phyloP scores from a whole-genome alignment of 2,888 invertebrate genomes.

The Lasioglossum leucozonium region DNA sequence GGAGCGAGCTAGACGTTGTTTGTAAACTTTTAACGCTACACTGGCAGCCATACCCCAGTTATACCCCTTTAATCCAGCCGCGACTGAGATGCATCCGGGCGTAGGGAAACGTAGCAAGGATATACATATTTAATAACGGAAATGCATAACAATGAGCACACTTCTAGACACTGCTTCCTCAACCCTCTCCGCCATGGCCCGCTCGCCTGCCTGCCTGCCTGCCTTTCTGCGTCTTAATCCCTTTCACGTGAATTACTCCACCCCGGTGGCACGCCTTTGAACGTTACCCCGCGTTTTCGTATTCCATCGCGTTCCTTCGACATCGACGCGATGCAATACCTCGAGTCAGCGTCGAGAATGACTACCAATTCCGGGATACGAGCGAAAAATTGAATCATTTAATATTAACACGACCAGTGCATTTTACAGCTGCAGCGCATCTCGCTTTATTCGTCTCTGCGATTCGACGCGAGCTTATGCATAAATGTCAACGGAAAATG shows the following conservation, averaged over 20 bases:
- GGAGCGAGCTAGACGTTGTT: slow-evolving; percentile 43
- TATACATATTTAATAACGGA: slow-evolving; percentile 69
- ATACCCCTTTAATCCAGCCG: slow-evolving; percentile 62
- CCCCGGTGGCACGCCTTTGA: slow-evolving; percentile 11
- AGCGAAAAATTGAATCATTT: background rate
- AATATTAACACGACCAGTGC: background rate
- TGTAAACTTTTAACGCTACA: slow-evolving; percentile 59
- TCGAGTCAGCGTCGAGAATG: background rate
- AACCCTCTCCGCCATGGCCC: background rate
- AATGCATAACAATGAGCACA: slow-evolving; percentile 69
- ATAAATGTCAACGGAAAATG: background rate
- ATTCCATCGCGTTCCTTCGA: slow-evolving; percentile 21
- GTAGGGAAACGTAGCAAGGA: slow-evolving; percentile 38
- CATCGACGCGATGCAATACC: slow-evolving; percentile 4
- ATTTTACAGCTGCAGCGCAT: background rate
- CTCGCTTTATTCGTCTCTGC: background rate
- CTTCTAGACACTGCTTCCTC: slow-evolving; percentile 54
- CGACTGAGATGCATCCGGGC: slow-evolving; percentile 44
- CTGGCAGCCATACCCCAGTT: slow-evolving; percentile 42
- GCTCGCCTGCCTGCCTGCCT: slow-evolving; percentile 2
- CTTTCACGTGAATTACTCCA: slow-evolving; percentile 46
- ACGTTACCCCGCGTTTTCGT: slow-evolving; percentile 6
- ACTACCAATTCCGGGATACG: background rate
- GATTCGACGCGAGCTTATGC: background rate
- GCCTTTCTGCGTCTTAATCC: slow-evolving; percentile 29